phyloP scores from a whole-genome alignment of 1,140 invertebrate species.

The Saccostrea echinata region DNA sequence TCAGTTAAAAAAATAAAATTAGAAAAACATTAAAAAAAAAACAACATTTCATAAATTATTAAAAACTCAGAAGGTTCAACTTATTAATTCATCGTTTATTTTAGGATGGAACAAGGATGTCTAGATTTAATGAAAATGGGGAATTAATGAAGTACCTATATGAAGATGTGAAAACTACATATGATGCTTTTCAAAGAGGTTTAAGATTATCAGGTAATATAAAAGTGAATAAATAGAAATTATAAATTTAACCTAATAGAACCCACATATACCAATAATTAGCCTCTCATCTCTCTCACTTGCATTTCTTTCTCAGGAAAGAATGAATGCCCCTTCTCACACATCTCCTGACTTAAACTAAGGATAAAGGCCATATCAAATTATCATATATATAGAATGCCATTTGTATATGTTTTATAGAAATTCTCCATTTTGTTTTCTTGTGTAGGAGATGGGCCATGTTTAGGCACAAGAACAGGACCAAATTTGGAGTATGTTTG shows the following conservation, averaged over 20 bases:
- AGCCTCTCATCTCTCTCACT: too few species aligned
- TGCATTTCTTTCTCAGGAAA: background rate
- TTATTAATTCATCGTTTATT: background rate
- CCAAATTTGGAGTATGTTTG: conserved; percentile 71
- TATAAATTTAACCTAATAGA: background rate
- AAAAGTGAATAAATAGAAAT: too few species aligned
- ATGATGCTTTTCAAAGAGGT: conserved; percentile 94
- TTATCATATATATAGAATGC: background rate
- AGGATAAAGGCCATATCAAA: background rate
- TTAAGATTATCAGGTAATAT: conserved; percentile 93
- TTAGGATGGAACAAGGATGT: conserved; percentile 87
- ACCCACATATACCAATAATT: background rate
- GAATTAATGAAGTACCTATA: conserved; percentile 91
- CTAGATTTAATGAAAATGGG: conserved; percentile 94
- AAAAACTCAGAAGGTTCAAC: too few species aligned
- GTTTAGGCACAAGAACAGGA: conserved; percentile 71
- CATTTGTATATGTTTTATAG: too few species aligned
- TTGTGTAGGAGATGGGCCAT: conserved; percentile 72
- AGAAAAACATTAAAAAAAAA: too few species aligned
- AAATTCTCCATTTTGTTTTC: background rate
- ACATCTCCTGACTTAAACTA: background rate
- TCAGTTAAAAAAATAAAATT: too few species aligned
- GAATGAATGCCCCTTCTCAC: too few species aligned
- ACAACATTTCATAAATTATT: too few species aligned
- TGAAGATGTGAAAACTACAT: conserved; percentile 94